phyloP scores from a whole-genome alignment of 2,888 invertebrate genomes.

The Candidula unifasciata region DNA sequence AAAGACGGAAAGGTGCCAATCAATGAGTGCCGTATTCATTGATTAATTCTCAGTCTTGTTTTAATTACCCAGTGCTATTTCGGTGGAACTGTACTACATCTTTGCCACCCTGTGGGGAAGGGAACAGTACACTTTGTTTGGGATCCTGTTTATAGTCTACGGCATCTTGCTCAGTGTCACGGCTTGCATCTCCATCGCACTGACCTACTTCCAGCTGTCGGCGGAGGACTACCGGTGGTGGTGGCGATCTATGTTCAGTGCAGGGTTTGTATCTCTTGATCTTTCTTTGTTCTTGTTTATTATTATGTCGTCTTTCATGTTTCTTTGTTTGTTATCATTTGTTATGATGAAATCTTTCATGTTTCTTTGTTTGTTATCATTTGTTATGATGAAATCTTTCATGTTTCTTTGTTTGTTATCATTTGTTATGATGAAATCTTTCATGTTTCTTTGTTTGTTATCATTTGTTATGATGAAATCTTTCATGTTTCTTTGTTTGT shows the following conservation, averaged over 20 bases:
- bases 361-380: no score
- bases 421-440: no score
- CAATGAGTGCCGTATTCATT: no score
- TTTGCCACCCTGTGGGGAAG: conserved; percentile 81
- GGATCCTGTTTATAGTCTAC: conserved; percentile 79
- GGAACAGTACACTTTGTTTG: conserved; percentile 80
- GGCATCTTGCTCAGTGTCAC: conserved; percentile 80
- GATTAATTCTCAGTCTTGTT: not conserved
- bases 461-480: no score
- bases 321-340: no score
- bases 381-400: no score
- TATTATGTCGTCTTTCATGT: no score
- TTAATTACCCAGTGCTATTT: conserved; percentile 78
- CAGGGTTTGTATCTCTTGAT: conserved; percentile 74
- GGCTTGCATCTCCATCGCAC: conserved; percentile 79
- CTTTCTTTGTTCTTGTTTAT: not conserved
- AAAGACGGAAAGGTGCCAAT: no score
- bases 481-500: no score
- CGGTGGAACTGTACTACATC: conserved; percentile 80
- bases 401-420: no score
- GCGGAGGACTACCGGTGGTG: conserved; percentile 81
- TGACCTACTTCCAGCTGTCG: conserved; percentile 80
- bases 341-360: no score
- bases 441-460: no score
- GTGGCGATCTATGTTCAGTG: conserved; percentile 80